Base-by-base conservation (phyloP, 2,888 invertebrate genomes). In the Synanthedon vespiformis region DNA sequence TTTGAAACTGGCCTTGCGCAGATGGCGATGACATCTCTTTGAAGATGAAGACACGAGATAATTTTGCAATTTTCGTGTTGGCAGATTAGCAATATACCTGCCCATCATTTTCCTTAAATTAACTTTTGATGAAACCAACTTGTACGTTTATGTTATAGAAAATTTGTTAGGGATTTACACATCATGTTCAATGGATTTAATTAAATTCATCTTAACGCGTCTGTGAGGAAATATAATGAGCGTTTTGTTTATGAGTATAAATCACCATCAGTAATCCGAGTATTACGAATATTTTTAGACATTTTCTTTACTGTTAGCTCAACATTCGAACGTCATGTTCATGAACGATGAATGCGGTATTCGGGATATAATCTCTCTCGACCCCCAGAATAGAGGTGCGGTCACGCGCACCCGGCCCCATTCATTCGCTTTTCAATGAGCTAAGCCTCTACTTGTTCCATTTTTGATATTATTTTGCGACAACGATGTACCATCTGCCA, bases 31-130 rank as follows among this genome's bases (percentile, higher is more conserved):
- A 85, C 86, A 81, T 87, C 83, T 80, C 86, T 86, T 87, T 86
- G 86, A 86, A 83, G 85, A 86, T 86, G 81, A 82, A 82, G 85
- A 80, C 73, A 77, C 71, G 63, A 84, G 80, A 83, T 86, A 86
- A 86, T 84, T 87, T 82, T 75, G 79, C 80, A 82, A 82, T 86
- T 83, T 83, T 85, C 84, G 70, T 77, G 67, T 74, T 67, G 68
- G 73, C 74, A 78, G 74, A 70, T 74, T 71, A 67, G 68, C 72
- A 70, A 79, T 80, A 76, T 81, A 78, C 70, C 68, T 73, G 66
- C 72, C 74, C 77, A 78, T 77, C 79, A 75, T 77, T 72, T 69
- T 74, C 66, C 69, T 66, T 65, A 77, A 81, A 81, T 85, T 82
- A 79, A 80, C 81, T 82, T 82, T 77, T 76, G 75, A 82, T 77